Base-by-base conservation (phyloP, 2,113 vertebrate species). In the Sinocyclocheilus anshuiensis region DNA sequence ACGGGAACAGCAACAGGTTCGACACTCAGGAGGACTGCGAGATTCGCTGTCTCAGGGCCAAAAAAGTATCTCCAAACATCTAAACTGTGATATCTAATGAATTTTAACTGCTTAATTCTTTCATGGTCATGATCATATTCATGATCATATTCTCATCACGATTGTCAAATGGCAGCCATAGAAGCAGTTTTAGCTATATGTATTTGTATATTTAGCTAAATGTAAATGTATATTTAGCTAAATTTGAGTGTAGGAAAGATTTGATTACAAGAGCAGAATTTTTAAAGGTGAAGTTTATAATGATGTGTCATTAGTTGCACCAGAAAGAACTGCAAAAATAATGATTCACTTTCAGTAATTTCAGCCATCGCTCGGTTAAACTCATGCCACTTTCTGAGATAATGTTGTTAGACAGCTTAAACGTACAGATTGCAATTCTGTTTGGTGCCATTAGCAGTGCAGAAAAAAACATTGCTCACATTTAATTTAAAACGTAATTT, bases 1-100 rank as follows among this genome's bases (percentile, higher is more conserved):
- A 90, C 50, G 96, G 95, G 55, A 97, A 97, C 26, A 87, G 39
- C 42, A 98, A 97, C 90, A 90, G 91, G 67, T 98, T 97, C 84
- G 78, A 93, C 79, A 96, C 94, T 0, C 88, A 91, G 72, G 91
- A 94, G 33, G 92, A 95, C n/a, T 97, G 97, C 72, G 91, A 94
- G 88, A 69, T 77, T 6, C 72, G 85, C 5, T 97, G 96, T 88
- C 22, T 93, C 87, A 86, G 20, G 2, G 84, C 42, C 50, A 48
- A 6, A 42, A 76, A 83, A 74, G 33, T 29, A n/a, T 55, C 69
- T 74, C 20, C 33, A 26, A 26, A 26, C 26, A 26, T 26, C 26
- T 26, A 26, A 26, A 26, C 26, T 26, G 26, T 26, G 26, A 26
- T 26, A 26, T 26, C 26, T 26, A 26, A 26, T 26, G 26, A 26